Evolutionary conservation across 1,140 invertebrate genomes (phyloP), one percentile per base, ranked within the genome.

Genomic region (Carposina sasakii): DNA sequence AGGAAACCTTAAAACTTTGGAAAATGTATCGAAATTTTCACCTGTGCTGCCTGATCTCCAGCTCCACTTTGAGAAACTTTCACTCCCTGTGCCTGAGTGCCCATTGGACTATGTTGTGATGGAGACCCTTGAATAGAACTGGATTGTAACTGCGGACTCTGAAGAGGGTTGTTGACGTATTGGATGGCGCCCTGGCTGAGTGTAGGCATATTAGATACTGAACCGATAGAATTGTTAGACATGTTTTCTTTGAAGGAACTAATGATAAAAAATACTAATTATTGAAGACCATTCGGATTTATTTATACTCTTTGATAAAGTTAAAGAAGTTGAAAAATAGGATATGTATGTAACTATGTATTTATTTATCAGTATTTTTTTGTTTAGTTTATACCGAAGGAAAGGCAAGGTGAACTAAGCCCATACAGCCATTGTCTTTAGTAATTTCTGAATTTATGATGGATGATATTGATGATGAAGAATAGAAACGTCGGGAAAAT

Each of bases 81-180:
- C 9, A 63, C 42, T 1, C 58, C 62, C 57, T 81, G 81, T 0
- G 76, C 61, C 31, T 79, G 74, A 5, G 67, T 67, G 2, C 74
- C 67, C 78, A 86, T 85, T 10, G 87, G 87, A 54, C 87, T 88
- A 60, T 87, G 85, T 56, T 88, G 86, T 24, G 86, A 87, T 17
- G 87, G 87, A 12, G 87, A 88, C n/a, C 86, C 82, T 62, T 85
- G 81, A 9, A 81, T 48, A 0, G 75, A 69, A 9, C 53, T 51
- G 13, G 67, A 57, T 42, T 83, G 79, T 33, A 82, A 40, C 43
- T 82, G 79, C n/a, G 79, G 79, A 48, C 76, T 83, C 48, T 78
- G 75, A 3, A 75, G 45, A 1, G 76, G 71, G 55, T 83, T 81
- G 50, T 81, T 83, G 9, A 68, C 70, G 54, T 76, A 82, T 46